These are phyloP conservation scores for Amazona vittata DNA, from an alignment of 2,113 vertebrate species.

Conservation along the genomic window DNA sequence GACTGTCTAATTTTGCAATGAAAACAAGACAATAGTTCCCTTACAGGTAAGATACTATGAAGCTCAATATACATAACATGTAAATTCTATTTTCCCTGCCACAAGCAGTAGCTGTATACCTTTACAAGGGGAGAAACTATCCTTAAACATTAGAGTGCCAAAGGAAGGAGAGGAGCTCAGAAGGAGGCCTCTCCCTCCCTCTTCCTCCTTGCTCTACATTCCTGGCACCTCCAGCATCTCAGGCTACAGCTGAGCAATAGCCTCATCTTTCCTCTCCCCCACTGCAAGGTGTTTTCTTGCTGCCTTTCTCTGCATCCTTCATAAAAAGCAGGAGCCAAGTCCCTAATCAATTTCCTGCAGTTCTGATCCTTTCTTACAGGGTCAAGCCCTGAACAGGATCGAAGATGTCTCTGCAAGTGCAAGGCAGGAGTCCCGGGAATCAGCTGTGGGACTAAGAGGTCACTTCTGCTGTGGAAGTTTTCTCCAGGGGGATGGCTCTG, in stretches of 20 bases:
- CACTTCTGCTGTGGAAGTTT: neutral
- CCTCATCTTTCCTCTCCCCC: neutral
- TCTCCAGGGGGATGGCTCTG: neutral
- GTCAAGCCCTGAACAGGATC: neutral
- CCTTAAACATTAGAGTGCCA: neutral
- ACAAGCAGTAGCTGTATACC: neutral
- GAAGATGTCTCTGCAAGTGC: neutral
- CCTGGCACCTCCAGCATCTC: neutral
- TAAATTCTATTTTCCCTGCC: neutral
- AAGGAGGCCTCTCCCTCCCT: neutral
- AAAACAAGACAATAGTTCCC: neutral
- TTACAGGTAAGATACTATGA: neutral
- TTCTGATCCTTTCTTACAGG: neutral
- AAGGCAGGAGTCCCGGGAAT: neutral
- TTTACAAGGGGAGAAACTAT: neutral
- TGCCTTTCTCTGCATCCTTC: neutral
- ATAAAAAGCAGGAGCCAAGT: neutral
- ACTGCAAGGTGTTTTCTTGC: neutral
- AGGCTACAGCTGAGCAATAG: neutral
- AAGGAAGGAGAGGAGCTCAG: neutral
- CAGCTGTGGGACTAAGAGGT: neutral
- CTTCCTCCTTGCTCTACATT: rapidly evolving
- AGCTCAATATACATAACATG: rapidly evolving
- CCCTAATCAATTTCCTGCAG: neutral
- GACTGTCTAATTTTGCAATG: neutral